Conservation (phyloP, 2,888 invertebrate genomes). For the Dynastes hyllus region DNA sequence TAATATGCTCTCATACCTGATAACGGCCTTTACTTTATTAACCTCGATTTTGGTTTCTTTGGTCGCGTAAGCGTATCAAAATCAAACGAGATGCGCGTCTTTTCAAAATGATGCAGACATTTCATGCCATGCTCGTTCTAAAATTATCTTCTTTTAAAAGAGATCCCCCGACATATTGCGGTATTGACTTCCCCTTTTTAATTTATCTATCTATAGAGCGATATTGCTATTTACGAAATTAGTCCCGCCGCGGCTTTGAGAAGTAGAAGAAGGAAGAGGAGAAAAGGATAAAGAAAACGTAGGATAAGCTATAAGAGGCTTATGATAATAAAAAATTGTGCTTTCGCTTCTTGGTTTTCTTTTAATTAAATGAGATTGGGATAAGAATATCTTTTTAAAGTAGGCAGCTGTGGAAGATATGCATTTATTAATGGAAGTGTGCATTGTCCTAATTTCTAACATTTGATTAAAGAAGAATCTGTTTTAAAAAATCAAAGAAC, state of each 20-base stretch:
- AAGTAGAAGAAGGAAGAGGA: neutral
- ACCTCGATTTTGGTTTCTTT: conserved; percentile 30
- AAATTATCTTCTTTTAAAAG: conserved; percentile 32
- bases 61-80: conserved; percentile 39
- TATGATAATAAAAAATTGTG: neutral
- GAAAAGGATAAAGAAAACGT: neutral
- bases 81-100: conserved; percentile 25
- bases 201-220: conserved; percentile 26
- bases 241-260: neutral
- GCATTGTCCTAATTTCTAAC: too few species aligned
- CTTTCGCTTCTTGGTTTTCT: neutral
- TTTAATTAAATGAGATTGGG: too few species aligned
- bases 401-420: too few species aligned
- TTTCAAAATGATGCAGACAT: neutral
- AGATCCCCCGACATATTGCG: neutral
- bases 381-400: too few species aligned
- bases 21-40: conserved; percentile 19
- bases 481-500: too few species aligned
- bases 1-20: too few species aligned
- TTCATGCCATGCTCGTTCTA: conserved; percentile 18
- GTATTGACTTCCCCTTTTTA: conserved; percentile 10
- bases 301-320: neutral
- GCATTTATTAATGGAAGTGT: too few species aligned
- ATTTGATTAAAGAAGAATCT: too few species aligned
- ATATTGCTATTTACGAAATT: conserved; percentile 10